Conservation (phyloP, 1,140 invertebrate species). For the Cecropterus lyciades region DNA sequence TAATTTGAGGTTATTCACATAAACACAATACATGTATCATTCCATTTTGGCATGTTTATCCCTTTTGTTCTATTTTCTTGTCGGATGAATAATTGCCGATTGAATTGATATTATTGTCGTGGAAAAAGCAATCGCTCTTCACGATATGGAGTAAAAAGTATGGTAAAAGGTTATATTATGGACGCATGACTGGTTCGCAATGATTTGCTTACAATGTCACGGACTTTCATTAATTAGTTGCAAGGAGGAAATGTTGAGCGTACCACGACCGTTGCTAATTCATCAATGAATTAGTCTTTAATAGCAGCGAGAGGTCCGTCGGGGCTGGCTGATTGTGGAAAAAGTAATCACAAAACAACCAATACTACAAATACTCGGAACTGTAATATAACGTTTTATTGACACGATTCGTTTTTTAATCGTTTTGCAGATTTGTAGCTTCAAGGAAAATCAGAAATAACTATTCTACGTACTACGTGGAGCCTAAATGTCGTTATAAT, state of each 20-base stretch:
- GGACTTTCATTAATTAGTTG: conserved; percentile 13
- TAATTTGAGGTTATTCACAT: too few relatives aligned
- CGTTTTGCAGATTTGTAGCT: too few relatives aligned
- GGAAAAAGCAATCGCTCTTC: conserved; percentile 8
- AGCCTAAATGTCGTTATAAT: too few relatives aligned
- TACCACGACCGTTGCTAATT: background rate
- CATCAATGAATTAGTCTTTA: conserved; percentile 12
- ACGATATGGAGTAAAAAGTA: conserved; percentile 5
- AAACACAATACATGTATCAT: too few relatives aligned
- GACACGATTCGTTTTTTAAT: background rate
- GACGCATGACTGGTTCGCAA: background rate
- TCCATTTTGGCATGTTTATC: background rate
- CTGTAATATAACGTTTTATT: background rate
- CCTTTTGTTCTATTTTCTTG: conserved; percentile 6
- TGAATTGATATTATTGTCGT: conserved; percentile 1
- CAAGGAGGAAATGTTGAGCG: conserved; percentile 13
- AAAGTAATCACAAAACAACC: background rate
- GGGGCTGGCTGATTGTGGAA: background rate
- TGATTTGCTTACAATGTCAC: conserved; percentile 5
- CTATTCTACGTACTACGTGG: too few relatives aligned
- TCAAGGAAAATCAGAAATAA: too few relatives aligned
- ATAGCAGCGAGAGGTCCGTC: conserved; percentile 5
- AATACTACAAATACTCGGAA: conserved; percentile 9
- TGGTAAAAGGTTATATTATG: conserved; percentile 9
- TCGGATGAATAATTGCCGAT: background rate